A percentile compares a stretch with the other conserved stretches of the same genome.
These are phyloP conservation scores for Penaeus indicus DNA, from an alignment of 1,140 invertebrate genomes.

Conservation along the genomic window DNA sequence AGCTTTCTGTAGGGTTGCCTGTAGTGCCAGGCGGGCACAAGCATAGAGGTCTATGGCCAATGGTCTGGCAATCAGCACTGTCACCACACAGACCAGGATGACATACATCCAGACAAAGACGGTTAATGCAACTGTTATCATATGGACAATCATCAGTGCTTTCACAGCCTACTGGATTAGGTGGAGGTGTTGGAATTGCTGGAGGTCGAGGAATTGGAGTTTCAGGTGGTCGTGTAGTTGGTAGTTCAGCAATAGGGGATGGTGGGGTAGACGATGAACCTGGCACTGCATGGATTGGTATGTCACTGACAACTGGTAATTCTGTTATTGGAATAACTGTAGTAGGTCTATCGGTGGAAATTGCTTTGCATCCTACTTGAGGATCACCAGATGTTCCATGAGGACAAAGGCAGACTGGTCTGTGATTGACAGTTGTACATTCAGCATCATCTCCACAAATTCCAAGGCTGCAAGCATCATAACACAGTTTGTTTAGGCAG, in stretches of 20 bases:
- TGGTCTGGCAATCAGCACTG: slow-evolving; percentile 88
- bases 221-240: slow-evolving; percentile 78
- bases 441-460: slow-evolving; percentile 71
- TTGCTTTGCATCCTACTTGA: slow-evolving; percentile 68
- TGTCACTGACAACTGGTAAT: slow-evolving; percentile 67
- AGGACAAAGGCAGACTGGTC: slow-evolving; percentile 57
- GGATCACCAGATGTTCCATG: slow-evolving; percentile 65
- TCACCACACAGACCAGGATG: slow-evolving; percentile 80
- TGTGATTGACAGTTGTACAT: slow-evolving; percentile 66
- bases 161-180: slow-evolving; percentile 81
- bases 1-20: slow-evolving; percentile 81
- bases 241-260: slow-evolving; percentile 80
- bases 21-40: slow-evolving; percentile 87
- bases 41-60: slow-evolving; percentile 82
- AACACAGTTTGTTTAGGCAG: slow-evolving; percentile 72
- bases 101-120: slow-evolving; percentile 88
- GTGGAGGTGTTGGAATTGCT: slow-evolving; percentile 67
- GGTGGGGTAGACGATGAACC: slow-evolving; percentile 83
- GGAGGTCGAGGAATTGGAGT: slow-evolving; percentile 68
- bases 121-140: slow-evolving; percentile 86
- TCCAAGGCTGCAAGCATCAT: slow-evolving; percentile 81
- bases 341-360: slow-evolving; percentile 63
- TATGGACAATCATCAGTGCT: slow-evolving; percentile 88
- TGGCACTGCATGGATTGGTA: slow-evolving; percentile 73
- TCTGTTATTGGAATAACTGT: slow-evolving; percentile 65